Percentiles rank a stretch among this genome's conserved stretches.
These are phyloP conservation scores for Eumerus sabulonum DNA, from an alignment of 2,888 invertebrate species.

Conservation along the genomic window DNA sequence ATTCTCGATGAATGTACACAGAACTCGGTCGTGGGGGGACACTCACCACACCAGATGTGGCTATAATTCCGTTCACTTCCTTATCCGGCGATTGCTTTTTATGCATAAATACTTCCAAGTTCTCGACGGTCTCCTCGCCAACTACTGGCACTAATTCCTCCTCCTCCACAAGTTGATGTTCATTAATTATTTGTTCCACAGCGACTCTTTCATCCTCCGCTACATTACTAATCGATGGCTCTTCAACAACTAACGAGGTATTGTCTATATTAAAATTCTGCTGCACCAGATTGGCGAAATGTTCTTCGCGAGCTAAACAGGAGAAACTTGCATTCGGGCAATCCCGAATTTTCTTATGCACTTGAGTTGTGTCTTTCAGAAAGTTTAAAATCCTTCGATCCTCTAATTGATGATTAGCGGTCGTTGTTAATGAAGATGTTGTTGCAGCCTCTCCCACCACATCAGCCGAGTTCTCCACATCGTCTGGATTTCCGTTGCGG, in stretches of 20 bases:
- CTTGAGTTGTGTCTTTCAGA: constrained; percentile 78
- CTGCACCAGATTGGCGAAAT: constrained; percentile 79
- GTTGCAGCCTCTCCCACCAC: constrained; percentile 72
- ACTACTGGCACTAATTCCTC: constrained; percentile 70
- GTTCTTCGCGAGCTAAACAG: constrained; percentile 78
- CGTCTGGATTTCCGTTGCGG: constrained; percentile 74
- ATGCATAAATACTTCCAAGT: constrained; percentile 77
- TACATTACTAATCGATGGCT: constrained; percentile 20
- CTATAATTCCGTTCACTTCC: constrained; percentile 75
- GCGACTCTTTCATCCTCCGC: constrained; percentile 18
- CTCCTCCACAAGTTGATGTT: constrained; percentile 9
- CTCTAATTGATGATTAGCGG: constrained; percentile 74
- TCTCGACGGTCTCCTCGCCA: constrained; percentile 74
- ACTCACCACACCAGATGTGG: constrained; percentile 34
- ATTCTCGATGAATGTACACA: constrained; percentile 85
- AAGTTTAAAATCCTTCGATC: constrained; percentile 79
- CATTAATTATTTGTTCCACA: neutral
- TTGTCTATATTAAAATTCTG: constrained; percentile 77
- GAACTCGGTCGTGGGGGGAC: constrained; percentile 57
- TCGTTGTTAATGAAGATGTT: constrained; percentile 52
- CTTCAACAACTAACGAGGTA: constrained; percentile 43
- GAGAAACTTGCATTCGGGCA: constrained; percentile 79
- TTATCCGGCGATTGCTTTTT: constrained; percentile 78
- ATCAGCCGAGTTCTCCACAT: constrained; percentile 70
- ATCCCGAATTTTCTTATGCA: constrained; percentile 78